Base-by-base conservation (phyloP, 2,888 invertebrate genomes). In the Gortyna flavago region DNA sequence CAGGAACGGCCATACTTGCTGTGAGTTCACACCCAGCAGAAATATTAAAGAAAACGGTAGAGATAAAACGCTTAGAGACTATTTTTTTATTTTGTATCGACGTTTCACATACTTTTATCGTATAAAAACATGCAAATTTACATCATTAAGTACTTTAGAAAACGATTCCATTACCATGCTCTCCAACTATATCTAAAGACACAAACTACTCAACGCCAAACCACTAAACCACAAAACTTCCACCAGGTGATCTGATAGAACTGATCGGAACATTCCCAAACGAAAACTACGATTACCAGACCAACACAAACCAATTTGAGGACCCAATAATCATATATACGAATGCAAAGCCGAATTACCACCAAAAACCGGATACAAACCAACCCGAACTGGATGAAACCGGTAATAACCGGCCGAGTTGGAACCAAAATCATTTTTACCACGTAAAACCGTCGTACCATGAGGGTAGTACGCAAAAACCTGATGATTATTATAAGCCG, bases 391-490 rank as follows among this genome's bases (percentile, higher is more conserved):
- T 89, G 84, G 91, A 91, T 78, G 68, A 88, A 77, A 89, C 90
- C 82, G 83, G 90, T 90, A 80, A 71, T 71, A 84, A 91, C 89
- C 87, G 87, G 79, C 92, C 92, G 35, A 93, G 69, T 74, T 88
- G 88, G 88, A 92, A 91, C 91, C 93, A 86, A 92, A 95, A 86
- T 93, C 94, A 93, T 86, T 95, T 93, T 82, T 97, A 95, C 84
- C 96, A 97, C 81, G 96, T 97, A 77, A 97, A 97, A 89, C 97
- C 97, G 1, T 96, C 96, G 7, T 97, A 97, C 84, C 95, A 96
- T 75, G 97, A 96, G 85, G 95, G 91, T 48, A 95, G 94, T 16
- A 95, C 96, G 48, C 85, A 91, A 87, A 89, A 88, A 82, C 94
- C 95, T 18, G 94, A 94, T 76, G 92, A 92, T 70, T 93, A 88